These are phyloP conservation scores for Drosophila kepulauana DNA, from an alignment of 1,140 invertebrate genomes.

Conservation along the genomic window DNA sequence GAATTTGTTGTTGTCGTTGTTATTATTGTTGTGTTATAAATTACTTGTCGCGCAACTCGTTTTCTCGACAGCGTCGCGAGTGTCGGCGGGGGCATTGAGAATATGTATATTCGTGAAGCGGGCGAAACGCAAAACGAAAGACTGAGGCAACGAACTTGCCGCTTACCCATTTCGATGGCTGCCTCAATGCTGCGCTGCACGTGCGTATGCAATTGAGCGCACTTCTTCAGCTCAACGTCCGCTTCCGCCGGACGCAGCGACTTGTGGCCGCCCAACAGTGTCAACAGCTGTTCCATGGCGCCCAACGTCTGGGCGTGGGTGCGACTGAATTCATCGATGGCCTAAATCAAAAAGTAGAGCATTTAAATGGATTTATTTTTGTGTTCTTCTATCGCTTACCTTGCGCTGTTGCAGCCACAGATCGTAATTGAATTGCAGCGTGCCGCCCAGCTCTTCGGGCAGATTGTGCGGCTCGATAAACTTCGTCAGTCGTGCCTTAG, in stretches of 20 bases:
- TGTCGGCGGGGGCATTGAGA: constrained; percentile 56
- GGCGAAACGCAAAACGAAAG: constrained; percentile 58
- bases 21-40: constrained; percentile 30
- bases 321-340: constrained; percentile 88
- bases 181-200: constrained; percentile 79
- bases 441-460: constrained; percentile 92
- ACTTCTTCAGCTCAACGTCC: constrained; percentile 85
- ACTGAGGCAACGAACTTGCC: constrained; percentile 67
- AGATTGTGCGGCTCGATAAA: constrained; percentile 90
- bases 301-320: constrained; percentile 86
- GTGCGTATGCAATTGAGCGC: constrained; percentile 84
- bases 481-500: constrained; percentile 88
- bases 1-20: constrained; percentile 49
- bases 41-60: constrained; percentile 68
- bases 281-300: constrained; percentile 86
- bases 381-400: constrained; percentile 87
- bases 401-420: constrained; percentile 94
- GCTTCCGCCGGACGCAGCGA: constrained; percentile 85
- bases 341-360: constrained; percentile 80
- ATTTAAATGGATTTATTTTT: not conserved
- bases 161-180: constrained; percentile 80
- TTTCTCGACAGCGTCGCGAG: constrained; percentile 8
- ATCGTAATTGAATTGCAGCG: constrained; percentile 91
- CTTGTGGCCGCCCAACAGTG: constrained; percentile 85
- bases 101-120: constrained; percentile 64